Percentiles rank a stretch among this genome's conserved stretches.
Conservation (phyloP, 1,140 invertebrate genomes). For the Scaptomyza graminum region DNA sequence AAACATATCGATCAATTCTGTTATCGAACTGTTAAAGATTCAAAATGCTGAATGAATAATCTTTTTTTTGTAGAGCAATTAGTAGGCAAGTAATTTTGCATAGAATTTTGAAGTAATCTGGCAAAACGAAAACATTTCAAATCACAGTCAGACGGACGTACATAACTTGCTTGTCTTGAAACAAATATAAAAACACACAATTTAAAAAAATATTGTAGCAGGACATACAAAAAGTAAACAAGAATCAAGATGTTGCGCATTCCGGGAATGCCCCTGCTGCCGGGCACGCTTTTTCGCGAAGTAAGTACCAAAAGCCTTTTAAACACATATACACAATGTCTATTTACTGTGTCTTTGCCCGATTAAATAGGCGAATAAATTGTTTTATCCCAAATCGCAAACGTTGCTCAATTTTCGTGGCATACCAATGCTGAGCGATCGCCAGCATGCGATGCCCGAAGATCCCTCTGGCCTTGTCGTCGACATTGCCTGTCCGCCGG, state of each 20-base stretch:
- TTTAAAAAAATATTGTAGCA: conserved; percentile 14
- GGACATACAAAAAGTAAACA: conserved; percentile 19
- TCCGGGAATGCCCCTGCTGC: conserved; percentile 77
- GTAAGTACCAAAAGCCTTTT: conserved; percentile 49
- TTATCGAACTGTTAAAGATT: neutral
- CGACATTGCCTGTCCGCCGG: conserved; percentile 73
- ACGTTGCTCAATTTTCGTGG: conserved; percentile 71
- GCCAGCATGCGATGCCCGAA: conserved; percentile 40
- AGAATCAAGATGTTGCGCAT: conserved; percentile 69
- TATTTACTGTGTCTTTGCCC: neutral
- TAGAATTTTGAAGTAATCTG: neutral
- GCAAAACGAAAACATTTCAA: conserved; percentile 7
- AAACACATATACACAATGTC: neutral
- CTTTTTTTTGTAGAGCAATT: too few species aligned
- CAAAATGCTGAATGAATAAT: neutral
- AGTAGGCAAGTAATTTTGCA: conserved; percentile 23
- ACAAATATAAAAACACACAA: conserved; percentile 23
- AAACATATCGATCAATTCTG: neutral
- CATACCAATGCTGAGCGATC: conserved; percentile 83
- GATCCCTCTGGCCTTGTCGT: conserved; percentile 52
- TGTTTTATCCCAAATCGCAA: conserved; percentile 85
- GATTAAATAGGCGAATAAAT: conserved; percentile 85
- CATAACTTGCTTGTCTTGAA: conserved; percentile 4
- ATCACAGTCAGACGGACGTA: conserved; percentile 30
- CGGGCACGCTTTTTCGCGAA: conserved; percentile 76